These are phyloP conservation scores for Coelogynopora nodosa DNA, from an alignment of 2,888 invertebrate species.

Conservation along the genomic window DNA sequence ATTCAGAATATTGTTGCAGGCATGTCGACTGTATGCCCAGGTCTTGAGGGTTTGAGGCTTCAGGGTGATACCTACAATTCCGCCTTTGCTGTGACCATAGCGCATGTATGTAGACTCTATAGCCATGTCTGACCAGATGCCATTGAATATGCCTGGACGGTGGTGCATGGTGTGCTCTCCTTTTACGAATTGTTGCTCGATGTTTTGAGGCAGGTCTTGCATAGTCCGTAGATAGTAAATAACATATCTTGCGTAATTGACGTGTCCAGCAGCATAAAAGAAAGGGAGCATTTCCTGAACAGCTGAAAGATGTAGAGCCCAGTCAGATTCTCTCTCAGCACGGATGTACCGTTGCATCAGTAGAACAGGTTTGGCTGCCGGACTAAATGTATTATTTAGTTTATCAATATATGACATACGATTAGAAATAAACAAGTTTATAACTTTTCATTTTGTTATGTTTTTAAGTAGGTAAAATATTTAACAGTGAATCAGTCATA, in stretches of 20 bases:
- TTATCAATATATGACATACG: too few species aligned
- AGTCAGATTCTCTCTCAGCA: slow-evolving; percentile 50
- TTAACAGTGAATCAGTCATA: too few species aligned
- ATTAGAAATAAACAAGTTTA: too few species aligned
- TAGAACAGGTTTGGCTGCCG: slow-evolving; percentile 48
- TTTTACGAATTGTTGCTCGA: slow-evolving; percentile 46
- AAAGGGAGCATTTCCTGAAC: slow-evolving; percentile 49
- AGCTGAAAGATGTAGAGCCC: slow-evolving; percentile 48
- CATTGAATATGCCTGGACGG: slow-evolving; percentile 50
- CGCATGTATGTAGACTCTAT: slow-evolving; percentile 52
- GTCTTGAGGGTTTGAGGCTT: slow-evolving; percentile 34
- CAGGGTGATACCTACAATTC: slow-evolving; percentile 49
- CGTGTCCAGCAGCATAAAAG: slow-evolving; percentile 50
- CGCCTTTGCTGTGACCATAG: slow-evolving; percentile 50
- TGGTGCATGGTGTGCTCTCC: slow-evolving; percentile 50
- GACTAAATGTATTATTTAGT: too few species aligned
- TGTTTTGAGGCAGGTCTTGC: slow-evolving; percentile 46
- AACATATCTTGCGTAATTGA: slow-evolving; percentile 50
- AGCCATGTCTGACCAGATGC: slow-evolving; percentile 51
- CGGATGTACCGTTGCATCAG: slow-evolving; percentile 48
- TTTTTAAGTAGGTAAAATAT: too few species aligned
- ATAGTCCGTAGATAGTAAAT: slow-evolving; percentile 49
- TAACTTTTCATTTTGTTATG: too few species aligned
- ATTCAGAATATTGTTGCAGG: slow-evolving; percentile 25
- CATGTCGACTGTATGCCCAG: slow-evolving; percentile 40